Evolutionary conservation across 2,113 vertebrate species (phyloP), one percentile per base, ranked within the genome.

Genomic region (Forbesichthys agassizii): DNA sequence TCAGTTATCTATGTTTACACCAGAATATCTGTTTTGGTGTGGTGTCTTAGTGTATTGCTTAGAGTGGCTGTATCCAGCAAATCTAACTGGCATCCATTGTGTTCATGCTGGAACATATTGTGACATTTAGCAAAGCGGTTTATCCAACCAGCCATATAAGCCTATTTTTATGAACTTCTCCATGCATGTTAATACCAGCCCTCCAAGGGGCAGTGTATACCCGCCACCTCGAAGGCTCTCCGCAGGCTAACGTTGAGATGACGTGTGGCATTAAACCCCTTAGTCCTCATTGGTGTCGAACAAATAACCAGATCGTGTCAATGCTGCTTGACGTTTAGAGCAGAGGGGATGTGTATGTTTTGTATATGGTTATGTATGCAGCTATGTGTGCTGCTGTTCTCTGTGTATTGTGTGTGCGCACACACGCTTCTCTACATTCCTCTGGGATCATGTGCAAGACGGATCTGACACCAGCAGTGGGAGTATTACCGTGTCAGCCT

Each of bases 301-400:
- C 74, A 82, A 82, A 86, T 85, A 84, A 83, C 68, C 56, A 74
- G 13, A 68, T 51, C 69, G n/a, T 62, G 71, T 58, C 65, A 36
- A 74, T 61, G 71, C 33, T 57, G 54, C 55, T 73, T 56, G 58
- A 68, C 52, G 76, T 63, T 67, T 65, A 69, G 76, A 74, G 69
- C 77, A 70, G 68, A 42, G 36, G 70, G 47, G 27, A 59, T 57
- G 52, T 56, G 62, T 69, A 14, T 63, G 48, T 20, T 9, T 57
- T 57, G 52, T 56, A 62, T 69, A 14, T 63, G 48, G 18, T 9
- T 57, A 4, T 33, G 55, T 57, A n/a, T 54, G 27, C 27, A 27
- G 27, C 27, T 27, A 27, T 27, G 27, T 27, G 27, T 3, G 27
- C 27, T 2, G 27, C 27, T 27, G 2, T 27, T 27, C 27, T 3